Percentiles rank a stretch among this genome's conserved stretches.
These are phyloP conservation scores for Megaceryle maxima DNA, from an alignment of 2,113 vertebrate species.

Conservation along the genomic window DNA sequence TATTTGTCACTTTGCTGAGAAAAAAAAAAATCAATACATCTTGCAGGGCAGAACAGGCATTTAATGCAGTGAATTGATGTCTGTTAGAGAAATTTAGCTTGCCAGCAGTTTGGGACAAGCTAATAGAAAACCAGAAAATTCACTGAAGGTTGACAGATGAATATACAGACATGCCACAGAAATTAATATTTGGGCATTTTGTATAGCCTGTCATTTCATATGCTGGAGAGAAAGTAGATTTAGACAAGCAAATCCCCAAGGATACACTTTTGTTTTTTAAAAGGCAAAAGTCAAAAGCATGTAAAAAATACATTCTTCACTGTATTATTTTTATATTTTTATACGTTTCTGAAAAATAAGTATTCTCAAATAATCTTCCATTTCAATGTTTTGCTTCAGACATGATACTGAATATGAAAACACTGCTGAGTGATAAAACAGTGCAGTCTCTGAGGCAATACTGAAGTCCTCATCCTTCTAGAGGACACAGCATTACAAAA, in stretches of 20 bases:
- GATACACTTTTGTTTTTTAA: constrained; percentile 27
- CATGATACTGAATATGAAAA: neutral
- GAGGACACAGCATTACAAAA: neutral
- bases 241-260: constrained; percentile 60
- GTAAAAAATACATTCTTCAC: neutral
- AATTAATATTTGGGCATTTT: constrained; percentile 74
- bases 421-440: neutral
- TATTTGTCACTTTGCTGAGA: constrained; percentile 78
- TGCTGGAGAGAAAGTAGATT: constrained; percentile 67
- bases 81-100: constrained; percentile 78
- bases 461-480: neutral
- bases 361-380: neutral
- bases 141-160: constrained; percentile 70
- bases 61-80: constrained; percentile 77
- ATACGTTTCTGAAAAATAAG: neutral
- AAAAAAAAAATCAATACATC: constrained; percentile 81
- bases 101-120: constrained; percentile 74
- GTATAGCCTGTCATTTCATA: constrained; percentile 72
- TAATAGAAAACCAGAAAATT: constrained; percentile 78
- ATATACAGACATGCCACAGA: constrained; percentile 67
- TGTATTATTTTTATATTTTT: neutral
- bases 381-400: neutral
- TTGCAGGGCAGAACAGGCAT: constrained; percentile 76
- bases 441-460: neutral
- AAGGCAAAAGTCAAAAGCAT: constrained; percentile 37